Evolutionary conservation across 2,888 invertebrate genomes (phyloP).

Genomic region (Monochamus alternatus): DNA sequence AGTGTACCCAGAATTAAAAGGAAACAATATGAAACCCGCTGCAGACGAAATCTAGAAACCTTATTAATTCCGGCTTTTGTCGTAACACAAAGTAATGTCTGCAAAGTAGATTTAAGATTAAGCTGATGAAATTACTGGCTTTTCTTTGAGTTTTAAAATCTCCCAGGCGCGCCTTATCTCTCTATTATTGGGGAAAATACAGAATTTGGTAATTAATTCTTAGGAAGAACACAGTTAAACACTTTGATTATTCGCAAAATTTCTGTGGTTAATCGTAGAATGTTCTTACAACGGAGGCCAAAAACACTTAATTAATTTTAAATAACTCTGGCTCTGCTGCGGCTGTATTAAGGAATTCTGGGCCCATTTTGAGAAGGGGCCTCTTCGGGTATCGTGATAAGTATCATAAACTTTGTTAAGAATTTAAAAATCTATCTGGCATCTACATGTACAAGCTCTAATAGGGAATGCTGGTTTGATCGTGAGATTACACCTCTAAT

Average conservation of each 20-base stretch:
- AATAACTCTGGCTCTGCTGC: conserved; percentile 17
- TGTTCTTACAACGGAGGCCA: conserved; percentile 19
- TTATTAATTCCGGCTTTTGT: conserved; percentile 31
- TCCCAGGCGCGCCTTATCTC: conserved; percentile 1
- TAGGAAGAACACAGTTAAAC: conserved; percentile 6
- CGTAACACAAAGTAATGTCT: conserved; percentile 23
- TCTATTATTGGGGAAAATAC: conserved; percentile 16
- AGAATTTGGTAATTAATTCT: conserved; percentile 29
- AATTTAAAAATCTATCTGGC: conserved; percentile 12
- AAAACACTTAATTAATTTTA: conserved; percentile 32
- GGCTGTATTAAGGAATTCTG: conserved; percentile 7
- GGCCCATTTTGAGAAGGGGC: conserved; percentile 1
- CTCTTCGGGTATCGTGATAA: conserved; percentile 12
- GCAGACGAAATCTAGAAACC: conserved; percentile 21
- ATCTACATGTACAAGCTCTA: conserved; percentile 20
- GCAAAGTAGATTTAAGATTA: conserved; percentile 31
- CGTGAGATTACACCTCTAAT: conserved; percentile 28
- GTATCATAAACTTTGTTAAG: conserved; percentile 21
- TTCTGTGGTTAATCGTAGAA: conserved; percentile 16
- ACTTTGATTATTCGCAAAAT: conserved; percentile 22
- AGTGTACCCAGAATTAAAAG: conserved; percentile 5
- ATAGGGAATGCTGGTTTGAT: conserved; percentile 24
- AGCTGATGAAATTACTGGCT: conserved; percentile 30
- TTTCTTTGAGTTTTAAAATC: conserved; percentile 21
- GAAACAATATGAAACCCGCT: conserved; percentile 30